Base-by-base conservation (phyloP, 1,140 invertebrate species). In the Neodiprion lecontei region DNA sequence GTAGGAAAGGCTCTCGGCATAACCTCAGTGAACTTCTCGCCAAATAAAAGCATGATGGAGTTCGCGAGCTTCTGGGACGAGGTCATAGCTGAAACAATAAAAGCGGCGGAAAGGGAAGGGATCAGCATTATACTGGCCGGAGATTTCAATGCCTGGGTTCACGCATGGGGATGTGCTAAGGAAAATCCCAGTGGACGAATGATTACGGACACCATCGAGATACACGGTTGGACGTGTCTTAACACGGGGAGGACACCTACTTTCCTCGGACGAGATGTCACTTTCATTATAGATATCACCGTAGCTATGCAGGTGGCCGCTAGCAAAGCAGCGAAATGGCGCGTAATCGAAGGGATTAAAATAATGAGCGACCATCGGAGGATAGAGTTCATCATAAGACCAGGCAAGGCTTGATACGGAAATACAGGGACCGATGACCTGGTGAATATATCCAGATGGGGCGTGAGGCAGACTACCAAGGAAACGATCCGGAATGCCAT, bases 91-190 rank as follows among this genome's bases (percentile, higher is more conserved):
- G 50, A 53, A 14, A 10, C 10, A 14, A 53, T 10, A 14, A 53
- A 53, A 14, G 1, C n/a, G 50, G 50, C 10, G n/a, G 50, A 53
- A 2, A 14, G 2, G 50, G 50, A 14, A 10, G 10, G 10, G 1
- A 14, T 53, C 10, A 53, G n/a, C 50, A 53, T 72, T 4, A 48
- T 83, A 0, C 76, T 83, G 11, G 74, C 75, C 49, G 81, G 80
- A 17, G 82, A 83, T 72, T 76, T 81, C 48, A 82, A 83, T 65
- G 69, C 74, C 12, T 81, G 79, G 74, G 74, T 77, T 3, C 50
- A 72, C 5, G 72, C 78, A 40, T 82, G 79, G 80, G 79, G 50
- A 53, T 53, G 1, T 53, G 50, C 50, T 11, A 53, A n/a, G 50
- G 50, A n/a, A n/a, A 53, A 53, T 14, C 10, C 50, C 10, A 53